Evolutionary conservation across 2,888 invertebrate genomes (phyloP).

Genomic region (Drosophila mulleri): DNA sequence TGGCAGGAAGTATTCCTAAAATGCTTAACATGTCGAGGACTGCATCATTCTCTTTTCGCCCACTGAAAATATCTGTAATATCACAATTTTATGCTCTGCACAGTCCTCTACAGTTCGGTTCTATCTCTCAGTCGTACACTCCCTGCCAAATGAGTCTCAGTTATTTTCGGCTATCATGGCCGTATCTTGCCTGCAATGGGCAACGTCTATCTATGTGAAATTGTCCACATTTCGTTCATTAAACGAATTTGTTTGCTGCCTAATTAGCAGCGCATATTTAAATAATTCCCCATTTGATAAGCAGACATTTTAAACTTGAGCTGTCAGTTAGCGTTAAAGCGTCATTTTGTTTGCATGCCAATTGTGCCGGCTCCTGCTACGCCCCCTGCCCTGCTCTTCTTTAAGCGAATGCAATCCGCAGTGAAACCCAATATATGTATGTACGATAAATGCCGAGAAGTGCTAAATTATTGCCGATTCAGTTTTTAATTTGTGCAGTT

Average conservation of each 20-base stretch:
- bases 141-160: not conserved
- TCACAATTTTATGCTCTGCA: not conserved
- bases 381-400: not conserved
- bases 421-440: conserved; percentile 7
- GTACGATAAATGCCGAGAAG: conserved; percentile 67
- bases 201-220: conserved; percentile 28
- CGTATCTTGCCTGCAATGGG: not conserved
- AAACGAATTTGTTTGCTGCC: conserved; percentile 75
- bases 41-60: no score
- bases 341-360: conserved; percentile 77
- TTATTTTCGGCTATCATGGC: not conserved
- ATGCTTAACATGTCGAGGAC: no score
- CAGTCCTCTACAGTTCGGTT: not conserved
- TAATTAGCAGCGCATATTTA: conserved; percentile 82
- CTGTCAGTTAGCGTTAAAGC: conserved; percentile 80
- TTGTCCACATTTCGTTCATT: conserved; percentile 40
- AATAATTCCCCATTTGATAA: conserved; percentile 82
- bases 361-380: conserved; percentile 17
- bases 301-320: conserved; percentile 82
- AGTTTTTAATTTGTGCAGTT: conserved; percentile 77
- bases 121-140: not conserved
- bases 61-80: not conserved
- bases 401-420: not conserved
- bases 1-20: no score
- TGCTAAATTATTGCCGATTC: conserved; percentile 81